Conservation (phyloP, 2,113 vertebrate species). For the Xiphophorus hellerii region DNA sequence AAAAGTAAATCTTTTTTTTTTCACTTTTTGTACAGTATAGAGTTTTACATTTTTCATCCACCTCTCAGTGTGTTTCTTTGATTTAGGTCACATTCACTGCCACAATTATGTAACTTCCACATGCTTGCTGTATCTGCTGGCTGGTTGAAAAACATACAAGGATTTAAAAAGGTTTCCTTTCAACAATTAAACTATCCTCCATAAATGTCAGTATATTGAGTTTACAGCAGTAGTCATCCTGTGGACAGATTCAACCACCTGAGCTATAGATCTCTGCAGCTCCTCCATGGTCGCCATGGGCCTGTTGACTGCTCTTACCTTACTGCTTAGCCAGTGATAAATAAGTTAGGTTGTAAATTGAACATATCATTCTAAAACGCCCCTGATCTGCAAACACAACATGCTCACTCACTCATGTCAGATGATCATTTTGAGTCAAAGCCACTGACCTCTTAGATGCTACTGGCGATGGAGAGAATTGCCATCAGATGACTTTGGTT, state of each 20-base stretch:
- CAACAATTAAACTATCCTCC: background rate
- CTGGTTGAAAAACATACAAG: background rate
- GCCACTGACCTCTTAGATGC: slow-evolving; percentile 26
- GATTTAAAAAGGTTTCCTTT: background rate
- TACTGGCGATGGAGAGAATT: slow-evolving; percentile 28
- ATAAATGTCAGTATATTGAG: no score
- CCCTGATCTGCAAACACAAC: slow-evolving; percentile 61
- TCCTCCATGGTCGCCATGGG: no score
- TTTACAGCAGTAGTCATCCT: no score
- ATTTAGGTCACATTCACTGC: no score
- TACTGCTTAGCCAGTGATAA: slow-evolving; percentile 45
- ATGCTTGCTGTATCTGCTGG: background rate
- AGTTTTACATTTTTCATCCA: no score
- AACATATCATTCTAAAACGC: slow-evolving; percentile 42
- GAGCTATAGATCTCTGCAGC: no score
- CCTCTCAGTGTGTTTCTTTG: no score
- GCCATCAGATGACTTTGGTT: slow-evolving; percentile 70
- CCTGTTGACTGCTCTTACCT: slow-evolving; percentile 36
- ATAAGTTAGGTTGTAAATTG: slow-evolving; percentile 42
- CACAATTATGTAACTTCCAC: no score
- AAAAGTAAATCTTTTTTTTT: no score
- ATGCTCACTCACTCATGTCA: slow-evolving; percentile 35
- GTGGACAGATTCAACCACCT: no score
- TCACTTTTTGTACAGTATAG: no score
- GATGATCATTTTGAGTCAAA: slow-evolving; percentile 16